Base-by-base conservation (phyloP, 2,888 invertebrate genomes). In the Girardia tigrina region DNA sequence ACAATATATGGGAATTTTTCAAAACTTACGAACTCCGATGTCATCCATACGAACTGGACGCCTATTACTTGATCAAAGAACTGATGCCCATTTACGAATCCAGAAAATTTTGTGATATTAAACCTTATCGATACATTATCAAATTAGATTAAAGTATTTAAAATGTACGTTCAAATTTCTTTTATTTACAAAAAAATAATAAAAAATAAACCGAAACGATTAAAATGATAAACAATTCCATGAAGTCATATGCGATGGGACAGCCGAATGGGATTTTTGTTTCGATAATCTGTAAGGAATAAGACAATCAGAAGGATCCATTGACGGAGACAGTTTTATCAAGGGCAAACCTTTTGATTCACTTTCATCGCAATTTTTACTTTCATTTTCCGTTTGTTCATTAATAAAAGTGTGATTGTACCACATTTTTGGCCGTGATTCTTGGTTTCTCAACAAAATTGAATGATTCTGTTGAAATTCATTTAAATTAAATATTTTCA, bases 231-330 rank as follows among this genome's bases (percentile, higher is more conserved):
- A 36, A 36, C 12, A 16, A 16, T 12, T 36, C 16, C 8, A 16
- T 36, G 36, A 36, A 36, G 8, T 36, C 36, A 36, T 8, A 36
- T 36, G 8, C 36, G 36, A 36, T 36, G 8, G 36, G 8, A 36
- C 36, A 12, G 36, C 16, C 16, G 36, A 36, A 36, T 36, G 36
- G 36, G 12, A 36, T 36, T 56, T 56, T 12, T 56, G 56, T 56
- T 56, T 56, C n/a, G 56, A 56, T 56, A 56, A 56, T 56, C 56
- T 56, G 23, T 56, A 56, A 20, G 56, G 56, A 20, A 56, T 56
- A 56, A 20, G 23, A 16, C 23, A 20, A 56, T 20, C n/a, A 56
- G 56, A 20, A 23, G n/a, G 23, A 56, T 56, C 23, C 56, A 56
- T 56, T 56, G 4, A 12, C 4, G 4, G n/a, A 2, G 4, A 4